A percentile compares a stretch with the other conserved stretches of the same genome.
Conservation (phyloP, 2,888 invertebrate genomes). For the Petrolisthes cinctipes region DNA sequence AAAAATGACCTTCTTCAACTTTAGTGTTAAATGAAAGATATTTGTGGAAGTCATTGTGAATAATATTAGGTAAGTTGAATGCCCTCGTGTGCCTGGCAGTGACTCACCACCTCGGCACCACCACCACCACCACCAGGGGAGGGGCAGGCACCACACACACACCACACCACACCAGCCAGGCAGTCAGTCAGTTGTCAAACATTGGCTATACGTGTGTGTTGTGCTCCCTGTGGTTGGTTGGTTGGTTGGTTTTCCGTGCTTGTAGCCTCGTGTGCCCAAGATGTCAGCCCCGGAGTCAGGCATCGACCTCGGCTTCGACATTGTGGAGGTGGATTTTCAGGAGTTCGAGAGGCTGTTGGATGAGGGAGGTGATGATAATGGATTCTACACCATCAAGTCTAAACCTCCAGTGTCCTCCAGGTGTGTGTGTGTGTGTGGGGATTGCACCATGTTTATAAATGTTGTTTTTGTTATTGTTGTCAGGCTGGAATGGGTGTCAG, state of each 20-base stretch:
- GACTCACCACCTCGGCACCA: too few relatives aligned
- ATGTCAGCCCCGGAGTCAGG: conserved; percentile 55
- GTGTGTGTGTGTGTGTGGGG: conserved; percentile 30
- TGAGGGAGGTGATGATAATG: conserved; percentile 49
- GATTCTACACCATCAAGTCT: conserved; percentile 56
- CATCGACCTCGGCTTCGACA: conserved; percentile 48
- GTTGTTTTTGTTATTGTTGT: background rate
- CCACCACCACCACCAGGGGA: too few relatives aligned
- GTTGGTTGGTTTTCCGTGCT: background rate
- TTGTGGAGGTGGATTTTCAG: conserved; percentile 39
- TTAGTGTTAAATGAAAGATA: too few relatives aligned
- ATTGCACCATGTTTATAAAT: conserved; percentile 18
- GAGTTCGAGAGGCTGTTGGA: conserved; percentile 45
- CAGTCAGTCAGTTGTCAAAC: background rate
- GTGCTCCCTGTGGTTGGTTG: background rate
- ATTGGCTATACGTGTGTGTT: background rate
- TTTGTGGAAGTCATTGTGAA: too few relatives aligned
- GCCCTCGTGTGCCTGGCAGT: too few relatives aligned
- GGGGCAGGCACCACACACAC: too few relatives aligned
- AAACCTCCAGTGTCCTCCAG: conserved; percentile 51
- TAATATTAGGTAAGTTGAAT: too few relatives aligned
- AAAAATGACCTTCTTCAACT: too few relatives aligned
- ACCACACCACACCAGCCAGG: too few relatives aligned
- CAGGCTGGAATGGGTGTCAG: background rate
- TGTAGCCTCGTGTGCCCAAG: background rate